phyloP scores from a whole-genome alignment of 2,113 vertebrate genomes.

The Porphyrio hochstetteri region DNA sequence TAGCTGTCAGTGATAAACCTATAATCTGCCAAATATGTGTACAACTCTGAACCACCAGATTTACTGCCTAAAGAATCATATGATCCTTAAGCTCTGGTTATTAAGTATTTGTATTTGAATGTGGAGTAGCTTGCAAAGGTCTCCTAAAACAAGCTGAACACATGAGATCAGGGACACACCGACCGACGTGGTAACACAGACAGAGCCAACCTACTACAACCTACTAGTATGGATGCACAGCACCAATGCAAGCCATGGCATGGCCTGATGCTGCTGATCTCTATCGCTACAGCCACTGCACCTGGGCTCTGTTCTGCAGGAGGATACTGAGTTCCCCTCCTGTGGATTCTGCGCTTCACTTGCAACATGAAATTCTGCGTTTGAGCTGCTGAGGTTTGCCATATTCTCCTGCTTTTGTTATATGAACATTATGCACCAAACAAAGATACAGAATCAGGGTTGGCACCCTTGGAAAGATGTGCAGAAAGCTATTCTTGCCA shows the following conservation, averaged over 20 bases:
- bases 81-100: slow-evolving; percentile 41
- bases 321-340: neutral
- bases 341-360: neutral
- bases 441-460: neutral
- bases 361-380: neutral
- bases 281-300: neutral
- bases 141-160: neutral
- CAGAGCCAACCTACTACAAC: neutral
- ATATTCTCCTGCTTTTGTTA: neutral
- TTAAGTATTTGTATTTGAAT: slow-evolving; percentile 34
- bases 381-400: neutral
- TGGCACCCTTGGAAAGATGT: neutral
- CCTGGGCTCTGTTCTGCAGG: neutral
- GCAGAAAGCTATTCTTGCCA: neutral
- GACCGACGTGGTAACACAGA: neutral
- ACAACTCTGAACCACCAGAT: slow-evolving; percentile 31
- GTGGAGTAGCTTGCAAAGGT: neutral
- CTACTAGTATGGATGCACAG: neutral
- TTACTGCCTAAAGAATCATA: slow-evolving; percentile 36
- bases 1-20: slow-evolving; percentile 40
- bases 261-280: neutral
- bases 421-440: neutral
- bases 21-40: slow-evolving; percentile 63
- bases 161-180: neutral
- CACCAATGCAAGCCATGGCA: neutral